Evolutionary conservation across 2,113 vertebrate genomes (phyloP).

Genomic region (Oryzias javanicus): DNA sequence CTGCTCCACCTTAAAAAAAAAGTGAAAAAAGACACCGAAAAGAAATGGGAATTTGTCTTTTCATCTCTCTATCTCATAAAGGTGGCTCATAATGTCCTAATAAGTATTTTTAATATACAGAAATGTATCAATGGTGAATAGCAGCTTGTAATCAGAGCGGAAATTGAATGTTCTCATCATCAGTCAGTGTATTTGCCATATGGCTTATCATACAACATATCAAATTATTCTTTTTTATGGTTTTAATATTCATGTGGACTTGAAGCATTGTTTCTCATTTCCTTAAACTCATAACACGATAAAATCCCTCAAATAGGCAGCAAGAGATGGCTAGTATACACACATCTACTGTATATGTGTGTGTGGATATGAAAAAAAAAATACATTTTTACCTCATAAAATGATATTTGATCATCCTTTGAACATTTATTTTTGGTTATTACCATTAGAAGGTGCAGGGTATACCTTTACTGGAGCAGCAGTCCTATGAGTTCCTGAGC

Average conservation of each 20-base stretch:
- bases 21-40: neutral
- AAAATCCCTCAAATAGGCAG: slow-evolving; percentile 39
- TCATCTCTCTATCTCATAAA: slow-evolving; percentile 37
- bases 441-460: slow-evolving; percentile 23
- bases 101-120: slow-evolving; percentile 64
- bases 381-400: slow-evolving; percentile 16
- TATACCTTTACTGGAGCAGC: slow-evolving; percentile 8
- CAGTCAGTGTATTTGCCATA: slow-evolving; percentile 61
- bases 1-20: neutral
- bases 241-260: slow-evolving; percentile 42
- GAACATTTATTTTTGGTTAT: neutral
- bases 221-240: slow-evolving; percentile 60
- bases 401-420: slow-evolving; percentile 27
- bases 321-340: slow-evolving; percentile 32
- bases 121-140: slow-evolving; percentile 60
- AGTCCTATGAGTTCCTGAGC: slow-evolving; percentile 30
- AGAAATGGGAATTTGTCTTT: neutral
- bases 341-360: slow-evolving; percentile 2
- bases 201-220: slow-evolving; percentile 65
- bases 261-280: slow-evolving; percentile 57
- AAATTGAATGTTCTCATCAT: slow-evolving; percentile 68
- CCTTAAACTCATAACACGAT: slow-evolving; percentile 41
- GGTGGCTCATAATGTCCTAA: slow-evolving; percentile 68
- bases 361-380: slow-evolving; percentile 48
- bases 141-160: slow-evolving; percentile 61